phyloP scores from a whole-genome alignment of 2,888 invertebrate genomes.

The Zaprionus lineosus region DNA sequence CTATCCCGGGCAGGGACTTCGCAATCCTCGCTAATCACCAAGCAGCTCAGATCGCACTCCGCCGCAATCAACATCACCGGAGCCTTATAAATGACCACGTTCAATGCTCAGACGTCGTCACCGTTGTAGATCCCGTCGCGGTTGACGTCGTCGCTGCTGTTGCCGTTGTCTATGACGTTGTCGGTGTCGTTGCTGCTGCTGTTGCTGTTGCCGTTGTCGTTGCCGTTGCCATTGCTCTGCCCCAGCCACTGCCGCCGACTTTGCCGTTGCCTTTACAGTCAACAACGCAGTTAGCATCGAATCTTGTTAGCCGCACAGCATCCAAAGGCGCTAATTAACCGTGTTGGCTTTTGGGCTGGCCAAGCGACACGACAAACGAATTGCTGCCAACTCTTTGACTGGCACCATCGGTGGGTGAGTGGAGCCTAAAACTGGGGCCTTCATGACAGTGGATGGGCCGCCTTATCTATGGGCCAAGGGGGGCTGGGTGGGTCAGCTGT shows the following conservation, averaged over 20 bases:
- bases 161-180: constrained; percentile 37
- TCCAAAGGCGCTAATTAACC: constrained; percentile 65
- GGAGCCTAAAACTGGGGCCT: constrained; percentile 13
- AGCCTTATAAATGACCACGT: constrained; percentile 60
- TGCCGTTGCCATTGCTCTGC: constrained; percentile 14
- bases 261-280: constrained; percentile 3
- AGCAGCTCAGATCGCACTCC: constrained; percentile 16
- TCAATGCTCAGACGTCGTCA: constrained; percentile 1
- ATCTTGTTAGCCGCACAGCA: constrained; percentile 48
- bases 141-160: constrained; percentile 7
- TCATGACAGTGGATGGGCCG: constrained; percentile 33
- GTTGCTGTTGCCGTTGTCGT: background rate
- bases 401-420: constrained; percentile 15
- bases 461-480: background rate
- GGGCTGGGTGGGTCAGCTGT: too few relatives aligned
- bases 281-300: constrained; percentile 11
- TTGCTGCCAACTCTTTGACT: constrained; percentile 35
- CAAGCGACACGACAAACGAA: constrained; percentile 26
- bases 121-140: background rate
- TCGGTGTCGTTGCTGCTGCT: constrained; percentile 1
- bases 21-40: constrained; percentile 55
- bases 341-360: constrained; percentile 40
- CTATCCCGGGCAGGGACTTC: constrained; percentile 4
- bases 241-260: too few relatives aligned
- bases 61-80: constrained; percentile 28